Conservation (phyloP, 2,113 vertebrate genomes). For the Labrus mixtus region DNA sequence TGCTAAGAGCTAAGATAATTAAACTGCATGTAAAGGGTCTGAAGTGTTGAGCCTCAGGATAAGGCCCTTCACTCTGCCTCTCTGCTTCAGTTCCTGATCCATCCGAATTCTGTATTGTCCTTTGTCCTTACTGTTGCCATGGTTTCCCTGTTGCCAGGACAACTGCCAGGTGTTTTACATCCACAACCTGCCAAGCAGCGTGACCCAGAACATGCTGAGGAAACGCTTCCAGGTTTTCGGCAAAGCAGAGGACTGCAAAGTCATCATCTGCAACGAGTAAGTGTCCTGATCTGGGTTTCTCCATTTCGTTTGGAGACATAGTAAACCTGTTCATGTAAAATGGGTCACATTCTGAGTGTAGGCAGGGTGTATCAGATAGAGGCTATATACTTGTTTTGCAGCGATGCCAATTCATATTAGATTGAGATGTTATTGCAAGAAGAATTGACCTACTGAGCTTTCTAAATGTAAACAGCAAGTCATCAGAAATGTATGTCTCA, state of each 20-base stretch:
- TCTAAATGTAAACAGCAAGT: neutral
- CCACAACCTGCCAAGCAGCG: conserved; percentile 92
- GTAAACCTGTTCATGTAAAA: neutral
- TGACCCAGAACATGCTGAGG: conserved; percentile 94
- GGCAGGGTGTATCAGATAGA: neutral
- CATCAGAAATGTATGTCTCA: conserved; percentile 1
- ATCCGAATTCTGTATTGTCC: conserved; percentile 43
- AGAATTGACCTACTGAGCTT: too few relatives aligned
- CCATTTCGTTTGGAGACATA: neutral
- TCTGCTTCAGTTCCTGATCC: conserved; percentile 30
- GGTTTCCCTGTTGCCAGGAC: conserved; percentile 86
- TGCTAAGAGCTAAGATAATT: neutral
- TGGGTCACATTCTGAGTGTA: neutral
- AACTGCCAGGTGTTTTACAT: conserved; percentile 96
- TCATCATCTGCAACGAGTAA: conserved; percentile 90
- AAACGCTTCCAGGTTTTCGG: conserved; percentile 95
- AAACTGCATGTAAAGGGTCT: neutral
- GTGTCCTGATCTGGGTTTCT: conserved; percentile 36
- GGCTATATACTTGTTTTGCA: neutral
- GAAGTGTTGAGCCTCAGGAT: neutral
- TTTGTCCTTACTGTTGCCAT: conserved; percentile 74
- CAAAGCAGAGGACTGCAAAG: conserved; percentile 92
- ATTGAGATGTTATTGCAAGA: neutral
- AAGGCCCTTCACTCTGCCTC: neutral
- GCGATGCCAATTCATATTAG: neutral